Conservation (phyloP, 1,140 invertebrate species). For the Drosophila willistoni region DNA sequence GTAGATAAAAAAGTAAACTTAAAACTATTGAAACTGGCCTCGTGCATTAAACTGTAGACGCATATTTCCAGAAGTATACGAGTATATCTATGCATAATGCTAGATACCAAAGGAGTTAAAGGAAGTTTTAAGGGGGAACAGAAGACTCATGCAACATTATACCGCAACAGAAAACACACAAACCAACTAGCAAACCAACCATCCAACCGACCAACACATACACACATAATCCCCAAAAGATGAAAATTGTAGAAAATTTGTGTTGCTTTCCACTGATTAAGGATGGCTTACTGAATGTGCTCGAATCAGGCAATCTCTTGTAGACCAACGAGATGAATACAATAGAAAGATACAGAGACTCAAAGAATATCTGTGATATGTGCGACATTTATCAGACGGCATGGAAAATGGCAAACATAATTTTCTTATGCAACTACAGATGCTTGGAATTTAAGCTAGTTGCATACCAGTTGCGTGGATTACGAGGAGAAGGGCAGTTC, state of each 20-base stretch:
- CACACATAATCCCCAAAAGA: slow-evolving; percentile 70
- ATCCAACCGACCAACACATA: not conserved
- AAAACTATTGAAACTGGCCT: not conserved
- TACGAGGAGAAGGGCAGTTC: not conserved
- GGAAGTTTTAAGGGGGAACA: not conserved
- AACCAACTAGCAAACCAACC: slow-evolving; percentile 22
- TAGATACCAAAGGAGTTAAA: not conserved
- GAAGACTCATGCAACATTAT: not conserved
- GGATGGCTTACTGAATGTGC: slow-evolving; percentile 63
- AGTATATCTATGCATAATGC: slow-evolving; percentile 4
- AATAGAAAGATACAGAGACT: slow-evolving; percentile 34
- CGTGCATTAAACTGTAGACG: not conserved
- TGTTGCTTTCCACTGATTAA: slow-evolving; percentile 77
- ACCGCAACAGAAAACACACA: slow-evolving; percentile 31
- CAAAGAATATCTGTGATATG: slow-evolving; percentile 62
- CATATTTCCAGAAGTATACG: slow-evolving; percentile 2
- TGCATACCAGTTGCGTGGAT: slow-evolving; percentile 18
- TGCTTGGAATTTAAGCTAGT: slow-evolving; percentile 18
- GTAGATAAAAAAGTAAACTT: no score
- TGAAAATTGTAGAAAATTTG: slow-evolving; percentile 78
- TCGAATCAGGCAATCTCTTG: slow-evolving; percentile 63
- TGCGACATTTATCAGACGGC: slow-evolving; percentile 76
- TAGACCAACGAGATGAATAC: slow-evolving; percentile 65
- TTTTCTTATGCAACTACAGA: slow-evolving; percentile 49
- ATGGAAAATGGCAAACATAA: slow-evolving; percentile 79